Base-by-base conservation (phyloP, 2,797 vertebrate genomes). In the Eulemur albifrons region DNA sequence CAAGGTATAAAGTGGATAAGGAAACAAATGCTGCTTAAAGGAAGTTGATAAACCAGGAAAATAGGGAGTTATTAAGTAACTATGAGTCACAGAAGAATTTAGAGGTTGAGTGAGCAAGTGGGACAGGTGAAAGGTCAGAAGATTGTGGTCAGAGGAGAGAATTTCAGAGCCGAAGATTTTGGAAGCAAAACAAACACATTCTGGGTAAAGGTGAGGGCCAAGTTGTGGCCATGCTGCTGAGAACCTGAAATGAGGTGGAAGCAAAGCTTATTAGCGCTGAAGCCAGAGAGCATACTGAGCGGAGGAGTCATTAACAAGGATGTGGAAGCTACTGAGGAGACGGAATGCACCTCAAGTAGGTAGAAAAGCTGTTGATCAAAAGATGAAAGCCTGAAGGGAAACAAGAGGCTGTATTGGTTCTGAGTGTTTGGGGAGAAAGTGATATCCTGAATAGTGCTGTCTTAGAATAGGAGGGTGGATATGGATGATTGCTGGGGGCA, bases 21-120 rank as follows among this genome's bases (percentile, higher is more conserved):
- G 54, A 95, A 61, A 72, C 61, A 96, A 93, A 70, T 52, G 73
- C 0, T 87, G 43, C 43, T 85, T 90, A 84, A 96, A 67, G 94
- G 61, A 96, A 95, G 91, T 80, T 94, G 91, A 91, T 84, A 95
- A 88, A 82, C 87, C 50, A 80, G 87, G 90, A 88, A 97, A 95
- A 93, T 69, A 92, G 69, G 73, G 81, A 88, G 94, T 96, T 96
- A 95, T 77, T 97, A 89, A 97, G 83, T 96, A 97, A 96, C 93
- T 90, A 67, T 25, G 79, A 25, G 65, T 40, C 65, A 83, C 52
- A 59, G 54, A 92, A 92, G 30, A 95, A 95, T 90, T 93, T 72
- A 86, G 87, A 97, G 91, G 80, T 94, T 35, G 77, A 93, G 43
- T 76, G 70, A 94, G 48, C 86, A 83, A 92, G n/a, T 67, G 40